These are phyloP conservation scores for Dasypus novemcinctus DNA, from an alignment of 2,113 vertebrate species.

Conservation along the genomic window DNA sequence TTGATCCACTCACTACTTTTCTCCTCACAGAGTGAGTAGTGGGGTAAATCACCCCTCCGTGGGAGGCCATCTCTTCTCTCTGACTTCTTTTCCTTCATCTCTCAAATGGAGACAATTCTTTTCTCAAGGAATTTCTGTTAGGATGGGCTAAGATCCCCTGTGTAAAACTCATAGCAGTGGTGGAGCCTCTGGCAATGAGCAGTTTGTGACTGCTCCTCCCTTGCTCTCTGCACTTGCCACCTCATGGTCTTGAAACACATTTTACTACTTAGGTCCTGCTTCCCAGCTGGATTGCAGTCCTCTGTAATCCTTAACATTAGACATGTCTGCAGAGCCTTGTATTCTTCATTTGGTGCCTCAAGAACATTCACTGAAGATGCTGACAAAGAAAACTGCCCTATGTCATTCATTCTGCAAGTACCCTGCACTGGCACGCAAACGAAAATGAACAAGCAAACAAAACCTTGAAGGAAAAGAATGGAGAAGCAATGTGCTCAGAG, in stretches of 20 bases:
- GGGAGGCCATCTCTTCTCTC: background rate
- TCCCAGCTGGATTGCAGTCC: background rate
- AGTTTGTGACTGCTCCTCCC: fast-evolving
- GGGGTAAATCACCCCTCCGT: too few relatives aligned
- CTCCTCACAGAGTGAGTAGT: background rate
- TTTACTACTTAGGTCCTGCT: background rate
- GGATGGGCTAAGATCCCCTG: too few relatives aligned
- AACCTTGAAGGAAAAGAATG: background rate
- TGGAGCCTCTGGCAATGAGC: background rate
- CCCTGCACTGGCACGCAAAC: background rate
- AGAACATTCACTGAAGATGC: background rate
- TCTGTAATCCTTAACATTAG: too few relatives aligned
- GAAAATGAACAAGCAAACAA: background rate
- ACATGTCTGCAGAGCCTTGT: background rate
- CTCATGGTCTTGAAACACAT: background rate
- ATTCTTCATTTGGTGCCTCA: background rate
- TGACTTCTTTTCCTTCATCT: background rate
- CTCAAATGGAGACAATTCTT: background rate
- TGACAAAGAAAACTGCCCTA: background rate
- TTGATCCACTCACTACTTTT: background rate
- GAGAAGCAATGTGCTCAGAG: background rate
- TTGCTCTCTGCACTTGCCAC: too few relatives aligned
- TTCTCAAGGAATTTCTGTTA: background rate
- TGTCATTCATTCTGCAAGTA: background rate
- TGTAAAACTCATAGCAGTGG: background rate